These are phyloP conservation scores for Drosophila paramelanica DNA, from an alignment of 2,888 invertebrate species.

Conservation along the genomic window DNA sequence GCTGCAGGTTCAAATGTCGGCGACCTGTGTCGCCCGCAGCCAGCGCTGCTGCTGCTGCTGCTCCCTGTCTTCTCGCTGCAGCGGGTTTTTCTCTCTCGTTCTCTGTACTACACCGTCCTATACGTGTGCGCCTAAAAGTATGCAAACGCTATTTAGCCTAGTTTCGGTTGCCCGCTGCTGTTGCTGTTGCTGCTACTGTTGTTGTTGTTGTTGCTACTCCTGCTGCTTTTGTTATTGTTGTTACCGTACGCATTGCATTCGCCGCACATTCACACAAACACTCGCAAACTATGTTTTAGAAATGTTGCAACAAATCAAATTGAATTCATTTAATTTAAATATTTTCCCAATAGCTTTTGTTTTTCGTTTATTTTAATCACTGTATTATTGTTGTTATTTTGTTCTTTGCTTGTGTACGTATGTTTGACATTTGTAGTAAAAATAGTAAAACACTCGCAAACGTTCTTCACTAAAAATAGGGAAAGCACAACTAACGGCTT, in stretches of 20 bases:
- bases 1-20: slow-evolving; percentile 77
- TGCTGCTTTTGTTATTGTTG: slow-evolving; percentile 14
- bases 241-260: slow-evolving; percentile 6
- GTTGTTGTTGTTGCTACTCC: slow-evolving; percentile 20
- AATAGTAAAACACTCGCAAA: slow-evolving; percentile 64
- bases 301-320: not conserved
- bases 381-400: slow-evolving; percentile 17
- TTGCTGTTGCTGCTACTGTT: slow-evolving; percentile 25
- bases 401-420: not conserved
- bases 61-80: not conserved
- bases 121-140: slow-evolving; percentile 65
- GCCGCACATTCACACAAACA: slow-evolving; percentile 13
- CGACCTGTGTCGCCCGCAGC: slow-evolving; percentile 62
- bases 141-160: slow-evolving; percentile 72
- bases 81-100: not conserved
- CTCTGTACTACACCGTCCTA: slow-evolving; percentile 12
- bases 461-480: slow-evolving; percentile 67
- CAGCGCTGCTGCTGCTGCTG: slow-evolving; percentile 3
- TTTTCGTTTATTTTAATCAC: slow-evolving; percentile 1
- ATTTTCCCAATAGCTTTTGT: not conserved
- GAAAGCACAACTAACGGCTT: slow-evolving; percentile 54
- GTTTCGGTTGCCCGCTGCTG: slow-evolving; percentile 48
- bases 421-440: slow-evolving; percentile 50
- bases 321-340: not conserved
- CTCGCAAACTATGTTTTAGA: not conserved